Evolutionary conservation across 2,113 vertebrate genomes (phyloP).

Genomic region (Mustela lutreola): DNA sequence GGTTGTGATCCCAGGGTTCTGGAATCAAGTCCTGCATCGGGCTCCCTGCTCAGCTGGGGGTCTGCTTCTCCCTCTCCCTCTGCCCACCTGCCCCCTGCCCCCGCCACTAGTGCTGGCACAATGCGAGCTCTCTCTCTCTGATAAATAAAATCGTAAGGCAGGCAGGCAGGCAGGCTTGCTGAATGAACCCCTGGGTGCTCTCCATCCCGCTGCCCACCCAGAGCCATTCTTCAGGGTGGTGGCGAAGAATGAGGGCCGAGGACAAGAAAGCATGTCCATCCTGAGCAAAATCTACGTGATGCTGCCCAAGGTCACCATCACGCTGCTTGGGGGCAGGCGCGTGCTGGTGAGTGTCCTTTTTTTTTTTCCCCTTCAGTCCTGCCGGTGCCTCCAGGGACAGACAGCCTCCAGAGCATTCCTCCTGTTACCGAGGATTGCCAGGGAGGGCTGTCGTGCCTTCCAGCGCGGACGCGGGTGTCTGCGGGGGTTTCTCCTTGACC

Average conservation of each 20-base stretch:
- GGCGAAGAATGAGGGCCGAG: conserved; percentile 89
- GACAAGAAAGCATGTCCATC: conserved; percentile 85
- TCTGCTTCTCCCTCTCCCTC: neutral
- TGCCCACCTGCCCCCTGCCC: neutral
- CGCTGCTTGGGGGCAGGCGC: conserved; percentile 87
- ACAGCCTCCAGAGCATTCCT: neutral
- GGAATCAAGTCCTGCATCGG: too few species aligned
- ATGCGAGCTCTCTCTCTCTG: too few species aligned
- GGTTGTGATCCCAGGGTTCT: too few species aligned
- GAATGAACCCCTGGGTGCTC: neutral
- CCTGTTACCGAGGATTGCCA: neutral
- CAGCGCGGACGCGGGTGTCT: neutral
- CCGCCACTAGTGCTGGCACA: neutral
- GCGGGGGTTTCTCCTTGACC: neutral
- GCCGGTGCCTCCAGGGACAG: neutral
- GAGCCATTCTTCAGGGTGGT: conserved; percentile 91
- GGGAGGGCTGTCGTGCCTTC: neutral
- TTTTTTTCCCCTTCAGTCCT: rapidly evolving
- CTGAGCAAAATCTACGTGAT: conserved; percentile 88
- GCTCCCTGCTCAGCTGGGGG: too few species aligned
- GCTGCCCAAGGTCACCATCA: conserved; percentile 86
- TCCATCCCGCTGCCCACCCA: conserved; percentile 60
- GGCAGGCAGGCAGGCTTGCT: neutral
- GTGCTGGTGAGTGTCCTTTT: conserved; percentile 84
- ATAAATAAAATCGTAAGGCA: neutral